A percentile compares a stretch with the other conserved stretches of the same genome.
Evolutionary conservation across 1,140 invertebrate genomes (phyloP).

Genomic region (Drosophila nigromelanica): DNA sequence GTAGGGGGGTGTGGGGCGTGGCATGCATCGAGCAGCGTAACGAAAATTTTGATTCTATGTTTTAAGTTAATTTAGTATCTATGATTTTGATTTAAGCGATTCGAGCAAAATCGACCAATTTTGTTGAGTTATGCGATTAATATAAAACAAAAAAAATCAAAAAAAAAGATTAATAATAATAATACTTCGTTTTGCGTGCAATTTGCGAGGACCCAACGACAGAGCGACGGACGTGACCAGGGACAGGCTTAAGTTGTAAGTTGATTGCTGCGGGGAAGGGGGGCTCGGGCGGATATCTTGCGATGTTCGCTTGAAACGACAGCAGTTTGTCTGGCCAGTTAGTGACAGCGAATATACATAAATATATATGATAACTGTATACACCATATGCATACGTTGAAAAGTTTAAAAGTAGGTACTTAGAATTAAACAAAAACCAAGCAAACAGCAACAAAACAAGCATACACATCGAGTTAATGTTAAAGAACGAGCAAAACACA

Average conservation of each 20-base stretch:
- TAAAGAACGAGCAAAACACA: constrained; percentile 38
- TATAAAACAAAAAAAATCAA: constrained; percentile 19
- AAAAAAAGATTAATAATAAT: constrained; percentile 1
- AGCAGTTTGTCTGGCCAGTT: constrained; percentile 18
- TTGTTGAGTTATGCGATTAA: constrained; percentile 50
- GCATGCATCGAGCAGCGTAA: constrained; percentile 54
- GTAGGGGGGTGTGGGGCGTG: constrained; percentile 12
- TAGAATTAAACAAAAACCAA: constrained; percentile 63
- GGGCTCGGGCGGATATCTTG: not conserved
- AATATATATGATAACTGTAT: constrained; percentile 70
- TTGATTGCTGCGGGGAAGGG: constrained; percentile 56
- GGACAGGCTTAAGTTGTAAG: constrained; percentile 58
- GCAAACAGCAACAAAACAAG: constrained; percentile 7
- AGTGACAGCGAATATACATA: constrained; percentile 52
- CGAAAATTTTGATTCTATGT: constrained; percentile 62
- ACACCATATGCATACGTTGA: constrained; percentile 64
- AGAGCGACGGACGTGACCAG: constrained; percentile 35
- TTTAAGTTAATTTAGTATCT: constrained; percentile 77
- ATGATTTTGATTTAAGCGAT: constrained; percentile 69
- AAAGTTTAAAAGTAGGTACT: constrained; percentile 71
- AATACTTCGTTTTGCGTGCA: constrained; percentile 3
- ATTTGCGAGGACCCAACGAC: constrained; percentile 19
- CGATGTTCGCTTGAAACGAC: too few relatives aligned
- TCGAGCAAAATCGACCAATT: constrained; percentile 1
- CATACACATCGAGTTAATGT: constrained; percentile 53